Evolutionary conservation across 2,113 vertebrate genomes (phyloP).

Genomic region (Cololabis saira): DNA sequence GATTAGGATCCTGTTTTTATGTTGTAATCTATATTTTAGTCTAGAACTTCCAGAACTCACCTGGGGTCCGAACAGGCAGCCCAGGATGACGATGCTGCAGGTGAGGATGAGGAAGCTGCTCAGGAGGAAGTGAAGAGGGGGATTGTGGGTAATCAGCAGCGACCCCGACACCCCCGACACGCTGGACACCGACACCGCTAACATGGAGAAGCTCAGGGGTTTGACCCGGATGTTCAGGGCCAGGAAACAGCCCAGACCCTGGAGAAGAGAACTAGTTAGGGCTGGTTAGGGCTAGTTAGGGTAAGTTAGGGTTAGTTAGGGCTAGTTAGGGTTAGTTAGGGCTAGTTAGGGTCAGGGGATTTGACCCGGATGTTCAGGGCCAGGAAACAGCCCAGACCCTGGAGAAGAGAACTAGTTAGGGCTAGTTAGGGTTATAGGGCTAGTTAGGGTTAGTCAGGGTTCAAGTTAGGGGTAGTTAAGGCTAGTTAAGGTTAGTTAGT

Average conservation of each 20-base stretch:
- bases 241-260: slow-evolving; percentile 91
- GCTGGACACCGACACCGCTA: slow-evolving; percentile 87
- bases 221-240: slow-evolving; percentile 88
- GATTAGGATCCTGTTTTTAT: too few relatives aligned
- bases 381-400: slow-evolving; percentile 91
- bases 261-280: slow-evolving; percentile 2
- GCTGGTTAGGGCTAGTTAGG: not conserved
- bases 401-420: slow-evolving; percentile 15
- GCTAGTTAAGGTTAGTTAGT: too few relatives aligned
- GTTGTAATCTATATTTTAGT: too few relatives aligned
- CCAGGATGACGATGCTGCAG: slow-evolving; percentile 87
- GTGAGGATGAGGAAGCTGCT: slow-evolving; percentile 88
- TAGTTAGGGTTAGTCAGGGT: too few relatives aligned
- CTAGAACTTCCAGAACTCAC: too few relatives aligned
- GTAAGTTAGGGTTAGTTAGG: too few relatives aligned
- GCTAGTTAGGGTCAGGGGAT: too few relatives aligned
- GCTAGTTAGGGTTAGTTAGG: too few relatives aligned
- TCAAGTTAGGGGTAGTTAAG: too few relatives aligned
- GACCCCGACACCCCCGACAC: slow-evolving; percentile 84
- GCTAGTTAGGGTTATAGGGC: too few relatives aligned
- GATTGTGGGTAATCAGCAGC: slow-evolving; percentile 87
- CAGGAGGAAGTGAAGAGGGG: slow-evolving; percentile 90
- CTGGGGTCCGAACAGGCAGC: slow-evolving; percentile 88
- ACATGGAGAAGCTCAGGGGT: slow-evolving; percentile 85
- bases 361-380: too few relatives aligned